Evolutionary conservation across 2,888 invertebrate genomes (phyloP).

Genomic region (Temnothorax ravouxi): DNA sequence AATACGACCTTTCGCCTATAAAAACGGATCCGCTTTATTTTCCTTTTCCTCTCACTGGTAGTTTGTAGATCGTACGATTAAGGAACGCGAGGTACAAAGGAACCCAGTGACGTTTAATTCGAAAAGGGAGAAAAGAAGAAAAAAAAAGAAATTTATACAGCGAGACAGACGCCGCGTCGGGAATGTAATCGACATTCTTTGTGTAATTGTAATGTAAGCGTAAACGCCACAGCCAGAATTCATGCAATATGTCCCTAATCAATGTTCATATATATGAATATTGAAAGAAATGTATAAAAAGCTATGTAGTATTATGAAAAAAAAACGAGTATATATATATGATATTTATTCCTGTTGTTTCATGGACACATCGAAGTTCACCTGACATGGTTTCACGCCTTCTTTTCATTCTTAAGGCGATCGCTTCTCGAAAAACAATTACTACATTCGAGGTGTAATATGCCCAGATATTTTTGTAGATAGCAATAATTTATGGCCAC

Average conservation of each 20-base stretch:
- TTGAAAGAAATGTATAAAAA: constrained; percentile 48
- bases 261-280: constrained; percentile 39
- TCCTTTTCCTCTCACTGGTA: constrained; percentile 4
- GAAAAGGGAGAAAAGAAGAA: constrained; percentile 10
- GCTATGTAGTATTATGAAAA: constrained; percentile 46
- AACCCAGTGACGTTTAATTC: constrained; percentile 26
- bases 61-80: constrained; percentile 34
- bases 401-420: constrained; percentile 8
- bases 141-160: constrained; percentile 49
- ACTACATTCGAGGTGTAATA: constrained; percentile 4
- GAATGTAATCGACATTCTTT: constrained; percentile 41
- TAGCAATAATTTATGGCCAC: background rate
- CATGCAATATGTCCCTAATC: constrained; percentile 32
- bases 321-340: constrained; percentile 25
- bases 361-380: constrained; percentile 22
- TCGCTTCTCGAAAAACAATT: background rate
- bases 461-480: constrained; percentile 11
- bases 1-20: constrained; percentile 15
- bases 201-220: constrained; percentile 45
- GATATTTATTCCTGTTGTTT: constrained; percentile 25
- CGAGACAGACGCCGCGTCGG: background rate
- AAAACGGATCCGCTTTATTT: constrained; percentile 35
- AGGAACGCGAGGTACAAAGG: constrained; percentile 37
- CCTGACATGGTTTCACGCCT: background rate
- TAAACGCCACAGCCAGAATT: constrained; percentile 40